Percentiles rank a stretch among this genome's conserved stretches.
Evolutionary conservation across 1,140 invertebrate species (phyloP).

Genomic region (Leptoteleia sp.): DNA sequence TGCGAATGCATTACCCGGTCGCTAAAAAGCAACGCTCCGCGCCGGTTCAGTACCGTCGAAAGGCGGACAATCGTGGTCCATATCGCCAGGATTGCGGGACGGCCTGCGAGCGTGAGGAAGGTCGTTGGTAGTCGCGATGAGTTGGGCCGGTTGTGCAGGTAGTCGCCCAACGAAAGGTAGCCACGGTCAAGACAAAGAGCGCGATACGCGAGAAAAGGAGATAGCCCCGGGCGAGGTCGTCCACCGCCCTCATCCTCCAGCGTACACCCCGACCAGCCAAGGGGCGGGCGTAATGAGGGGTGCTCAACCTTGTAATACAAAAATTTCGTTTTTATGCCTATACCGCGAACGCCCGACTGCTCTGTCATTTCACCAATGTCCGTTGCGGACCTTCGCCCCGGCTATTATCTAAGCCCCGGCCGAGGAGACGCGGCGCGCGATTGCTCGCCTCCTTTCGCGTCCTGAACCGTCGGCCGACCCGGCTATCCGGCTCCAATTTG

Average conservation of each 20-base stretch:
- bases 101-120: conserved; percentile 19
- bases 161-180: conserved; percentile 42
- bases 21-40: conserved; percentile 11
- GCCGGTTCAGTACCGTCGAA: not conserved
- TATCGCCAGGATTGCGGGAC: not conserved
- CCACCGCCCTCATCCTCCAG: conserved; percentile 74
- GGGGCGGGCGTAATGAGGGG: conserved; percentile 78
- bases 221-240: conserved; percentile 80
- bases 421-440: conserved; percentile 14
- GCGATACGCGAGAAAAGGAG: conserved; percentile 67
- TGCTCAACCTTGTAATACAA: conserved; percentile 73
- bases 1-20: conserved; percentile 49
- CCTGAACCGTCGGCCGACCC: not conserved
- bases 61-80: not conserved
- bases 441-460: not conserved
- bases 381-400: not conserved
- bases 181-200: conserved; percentile 34
- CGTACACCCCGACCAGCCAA: conserved; percentile 71
- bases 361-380: conserved; percentile 5
- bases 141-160: conserved; percentile 25
- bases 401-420: not conserved
- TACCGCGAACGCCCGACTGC: conserved; percentile 11
- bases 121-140: conserved; percentile 29
- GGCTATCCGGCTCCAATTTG: conserved; percentile 8
- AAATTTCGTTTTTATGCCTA: conserved; percentile 26